A percentile compares a stretch with the other conserved stretches of the same genome.
Evolutionary conservation across 2,797 vertebrate genomes (phyloP).

Genomic region (Cyprinodon diabolis): DNA sequence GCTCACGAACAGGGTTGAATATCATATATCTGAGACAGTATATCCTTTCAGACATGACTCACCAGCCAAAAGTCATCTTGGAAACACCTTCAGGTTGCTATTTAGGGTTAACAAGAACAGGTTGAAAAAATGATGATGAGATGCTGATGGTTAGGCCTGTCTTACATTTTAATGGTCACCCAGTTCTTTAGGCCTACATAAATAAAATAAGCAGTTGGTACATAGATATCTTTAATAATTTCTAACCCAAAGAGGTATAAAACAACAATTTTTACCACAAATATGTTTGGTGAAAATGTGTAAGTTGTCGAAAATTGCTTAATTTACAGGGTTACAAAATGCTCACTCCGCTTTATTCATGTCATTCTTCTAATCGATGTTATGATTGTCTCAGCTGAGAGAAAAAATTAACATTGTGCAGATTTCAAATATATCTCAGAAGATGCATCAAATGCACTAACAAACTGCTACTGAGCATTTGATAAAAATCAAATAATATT

Average conservation of each 20-base stretch:
- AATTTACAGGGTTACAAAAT: slow-evolving; percentile 2
- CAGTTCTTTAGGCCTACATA: not conserved
- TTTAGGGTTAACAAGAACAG: slow-evolving; percentile 1
- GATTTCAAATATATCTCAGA: too few relatives aligned
- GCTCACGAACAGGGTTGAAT: not conserved
- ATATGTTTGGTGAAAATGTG: not conserved
- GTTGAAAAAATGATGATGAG: not conserved
- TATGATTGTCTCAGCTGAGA: too few relatives aligned
- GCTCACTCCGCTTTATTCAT: not conserved
- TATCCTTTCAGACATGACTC: not conserved
- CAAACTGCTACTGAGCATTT: too few relatives aligned
- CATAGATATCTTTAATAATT: not conserved
- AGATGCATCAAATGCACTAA: too few relatives aligned
- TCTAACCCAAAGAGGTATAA: not conserved
- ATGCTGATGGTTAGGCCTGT: too few relatives aligned
- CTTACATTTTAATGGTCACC: slow-evolving; percentile 2
- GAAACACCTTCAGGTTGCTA: not conserved
- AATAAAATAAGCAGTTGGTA: not conserved
- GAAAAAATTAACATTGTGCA: too few relatives aligned
- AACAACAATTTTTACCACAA: not conserved
- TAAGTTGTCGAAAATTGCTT: not conserved
- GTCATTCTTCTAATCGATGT: not conserved
- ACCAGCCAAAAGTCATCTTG: not conserved
- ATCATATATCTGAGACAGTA: not conserved
- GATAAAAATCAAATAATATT: too few relatives aligned